Conservation (phyloP, 2,113 vertebrate genomes). For the Paradisaea rubra region DNA sequence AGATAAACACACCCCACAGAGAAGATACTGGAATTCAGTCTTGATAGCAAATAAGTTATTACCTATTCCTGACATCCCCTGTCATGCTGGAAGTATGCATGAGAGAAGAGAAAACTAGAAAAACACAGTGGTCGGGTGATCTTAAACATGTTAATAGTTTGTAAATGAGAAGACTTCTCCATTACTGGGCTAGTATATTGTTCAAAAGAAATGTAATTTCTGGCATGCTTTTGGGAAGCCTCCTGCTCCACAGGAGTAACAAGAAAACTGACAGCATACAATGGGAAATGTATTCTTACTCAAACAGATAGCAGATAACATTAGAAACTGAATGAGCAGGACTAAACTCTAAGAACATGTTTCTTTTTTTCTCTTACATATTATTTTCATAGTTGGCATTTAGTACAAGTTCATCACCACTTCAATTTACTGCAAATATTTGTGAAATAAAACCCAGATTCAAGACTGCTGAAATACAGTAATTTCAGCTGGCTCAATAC, state of each 20-base stretch:
- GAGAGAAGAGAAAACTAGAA: background rate
- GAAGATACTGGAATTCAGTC: background rate
- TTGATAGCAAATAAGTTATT: background rate
- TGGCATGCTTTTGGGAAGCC: background rate
- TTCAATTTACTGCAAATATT: background rate
- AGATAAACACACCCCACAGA: background rate
- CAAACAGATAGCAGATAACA: background rate
- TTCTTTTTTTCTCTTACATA: background rate
- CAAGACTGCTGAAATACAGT: background rate
- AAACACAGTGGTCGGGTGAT: background rate
- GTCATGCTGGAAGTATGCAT: background rate
- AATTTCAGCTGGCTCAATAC: background rate
- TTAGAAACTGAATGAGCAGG: background rate
- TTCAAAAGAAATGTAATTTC: background rate
- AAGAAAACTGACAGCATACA: background rate
- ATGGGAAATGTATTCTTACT: background rate
- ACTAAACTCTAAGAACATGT: background rate
- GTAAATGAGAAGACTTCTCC: background rate
- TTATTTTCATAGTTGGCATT: background rate
- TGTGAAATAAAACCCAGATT: background rate
- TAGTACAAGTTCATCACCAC: background rate
- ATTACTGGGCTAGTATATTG: background rate
- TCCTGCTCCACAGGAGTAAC: background rate
- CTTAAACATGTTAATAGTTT: background rate
- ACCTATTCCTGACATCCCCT: background rate